Evolutionary conservation across 2,888 invertebrate genomes (phyloP).

Genomic region (Resseliella maxima): DNA sequence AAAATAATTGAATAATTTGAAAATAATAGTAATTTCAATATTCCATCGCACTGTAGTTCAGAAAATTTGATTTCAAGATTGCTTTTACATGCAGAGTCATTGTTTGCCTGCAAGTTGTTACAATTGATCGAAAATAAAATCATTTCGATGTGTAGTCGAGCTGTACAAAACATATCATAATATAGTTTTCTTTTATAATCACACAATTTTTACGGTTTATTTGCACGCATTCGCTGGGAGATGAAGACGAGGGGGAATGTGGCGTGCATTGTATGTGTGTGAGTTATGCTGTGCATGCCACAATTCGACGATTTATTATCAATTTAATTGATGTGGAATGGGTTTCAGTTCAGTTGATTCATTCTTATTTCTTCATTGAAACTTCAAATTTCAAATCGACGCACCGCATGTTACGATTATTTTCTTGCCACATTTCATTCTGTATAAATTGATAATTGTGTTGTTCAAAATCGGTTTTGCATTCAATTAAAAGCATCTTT

Average conservation of each 20-base stretch:
- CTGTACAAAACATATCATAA: background rate
- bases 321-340: background rate
- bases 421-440: background rate
- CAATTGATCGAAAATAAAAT: background rate
- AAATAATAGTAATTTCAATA: slow-evolving; percentile 52
- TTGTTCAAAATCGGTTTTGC: background rate
- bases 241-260: background rate
- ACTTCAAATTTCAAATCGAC: background rate
- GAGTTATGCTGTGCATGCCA: background rate
- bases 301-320: background rate
- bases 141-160: background rate
- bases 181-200: background rate
- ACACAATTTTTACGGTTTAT: background rate
- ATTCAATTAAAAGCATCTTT: background rate
- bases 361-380: background rate
- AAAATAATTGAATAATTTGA: slow-evolving; percentile 49
- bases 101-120: background rate
- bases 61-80: background rate
- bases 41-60: background rate
- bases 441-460: background rate
- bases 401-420: background rate
- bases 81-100: background rate
- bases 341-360: background rate
- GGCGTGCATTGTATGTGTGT: background rate
- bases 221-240: background rate